Base-by-base conservation (phyloP, 2,797 vertebrate species). In the Peromyscus eremicus region DNA sequence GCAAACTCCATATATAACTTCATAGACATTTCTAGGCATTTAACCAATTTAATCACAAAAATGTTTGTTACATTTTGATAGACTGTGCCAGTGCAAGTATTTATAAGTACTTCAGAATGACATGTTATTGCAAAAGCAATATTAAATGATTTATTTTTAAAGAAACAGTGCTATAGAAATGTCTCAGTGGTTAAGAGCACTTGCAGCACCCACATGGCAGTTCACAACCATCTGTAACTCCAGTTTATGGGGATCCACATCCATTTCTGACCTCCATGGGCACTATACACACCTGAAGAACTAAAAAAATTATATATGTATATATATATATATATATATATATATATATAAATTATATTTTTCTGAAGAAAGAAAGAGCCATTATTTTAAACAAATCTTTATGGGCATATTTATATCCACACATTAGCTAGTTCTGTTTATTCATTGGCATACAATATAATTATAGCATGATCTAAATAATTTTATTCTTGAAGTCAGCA, bases 51-150 rank as follows among this genome's bases (percentile, higher is more conserved):
- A 52, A 4, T 82, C 37, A 89, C 29, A 88, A 37, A 52, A 93
- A 93, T 68, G 34, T 32, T 37, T 85, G 62, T 76, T 89, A 91
- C 14, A 21, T 97, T 96, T 89, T 40, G 37, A n/a, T 19, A 88
- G 76, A 57, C 95, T 46, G 25, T 89, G 60, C 0, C 32, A 43
- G 71, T 57, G 32, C 7, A 81, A 34, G 29, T 84, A 57, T 96
- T 89, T 91, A 10, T 94, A 73, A 92, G 23, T 83, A 57, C 10
- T 32, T 76, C 57, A 96, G 29, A 97, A 85, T 80, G 57, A 40
- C 10, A 73, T 10, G 1, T 49, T 82, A 17, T 70, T 86, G 29
- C 17, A 52, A 70, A 68, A 86, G 9, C 11, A 46, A 52, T 70
- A 34, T 49, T 86, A n/a, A 71, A 55, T 71, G 68, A 37, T 87